Evolutionary conservation across 2,888 invertebrate genomes (phyloP).

Genomic region (Pocota personata): DNA sequence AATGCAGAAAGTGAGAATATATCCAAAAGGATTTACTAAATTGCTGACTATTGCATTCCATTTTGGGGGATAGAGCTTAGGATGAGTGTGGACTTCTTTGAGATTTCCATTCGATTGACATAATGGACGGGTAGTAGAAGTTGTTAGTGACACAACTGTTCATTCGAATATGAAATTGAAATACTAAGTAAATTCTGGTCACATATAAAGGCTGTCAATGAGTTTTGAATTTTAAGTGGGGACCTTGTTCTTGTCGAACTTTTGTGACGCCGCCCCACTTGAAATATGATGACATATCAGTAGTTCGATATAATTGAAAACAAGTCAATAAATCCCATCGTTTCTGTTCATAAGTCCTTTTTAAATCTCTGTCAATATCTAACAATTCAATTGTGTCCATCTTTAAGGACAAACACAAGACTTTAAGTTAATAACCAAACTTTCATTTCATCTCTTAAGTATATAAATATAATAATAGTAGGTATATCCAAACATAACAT

Average conservation of each 20-base stretch:
- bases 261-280: too few species aligned
- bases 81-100: not conserved
- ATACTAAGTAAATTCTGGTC: not conserved
- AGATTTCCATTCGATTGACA: slow-evolving; percentile 4
- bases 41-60: slow-evolving; percentile 36
- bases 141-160: slow-evolving; percentile 24
- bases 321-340: not conserved
- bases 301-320: not conserved
- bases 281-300: not conserved
- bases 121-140: slow-evolving; percentile 42
- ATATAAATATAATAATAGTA: not conserved
- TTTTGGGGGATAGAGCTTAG: not conserved
- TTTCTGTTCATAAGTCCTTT: not conserved
- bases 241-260: not conserved
- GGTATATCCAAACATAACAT: not conserved
- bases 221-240: not conserved
- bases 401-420: not conserved
- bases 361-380: too few species aligned
- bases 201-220: not conserved
- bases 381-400: not conserved
- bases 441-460: not conserved
- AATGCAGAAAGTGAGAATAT: slow-evolving; percentile 18
- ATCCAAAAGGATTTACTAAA: slow-evolving; percentile 30
- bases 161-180: slow-evolving; percentile 1
- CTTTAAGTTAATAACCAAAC: not conserved